Evolutionary conservation across 23 tunicate genomes (phyloP).

Genomic region (Halocynthia aurantium): DNA sequence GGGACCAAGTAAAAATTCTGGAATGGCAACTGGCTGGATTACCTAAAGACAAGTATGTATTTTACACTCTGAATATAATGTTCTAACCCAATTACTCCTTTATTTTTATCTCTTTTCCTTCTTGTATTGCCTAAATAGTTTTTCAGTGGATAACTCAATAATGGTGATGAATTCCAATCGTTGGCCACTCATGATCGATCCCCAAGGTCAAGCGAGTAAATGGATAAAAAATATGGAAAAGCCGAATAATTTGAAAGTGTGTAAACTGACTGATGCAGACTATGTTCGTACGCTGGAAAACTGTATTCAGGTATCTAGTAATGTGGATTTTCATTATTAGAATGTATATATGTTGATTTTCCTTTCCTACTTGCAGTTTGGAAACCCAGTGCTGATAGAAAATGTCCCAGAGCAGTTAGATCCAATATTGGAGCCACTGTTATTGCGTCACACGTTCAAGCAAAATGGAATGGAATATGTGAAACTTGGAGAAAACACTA

Average conservation of each 20-base stretch:
- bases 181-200: slow-evolving; percentile 93
- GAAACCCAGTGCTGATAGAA: slow-evolving; percentile 76
- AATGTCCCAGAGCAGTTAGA: slow-evolving; percentile 73
- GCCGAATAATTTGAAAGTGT: slow-evolving; percentile 66
- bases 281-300: slow-evolving; percentile 75
- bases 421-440: slow-evolving; percentile 67
- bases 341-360: neutral
- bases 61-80: neutral
- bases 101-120: no score
- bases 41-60: slow-evolving; percentile 73
- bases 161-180: slow-evolving; percentile 79
- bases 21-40: slow-evolving; percentile 96
- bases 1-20: slow-evolving; percentile 85
- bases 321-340: neutral
- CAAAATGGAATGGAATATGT: slow-evolving; percentile 89
- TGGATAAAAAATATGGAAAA: slow-evolving; percentile 93
- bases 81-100: neutral
- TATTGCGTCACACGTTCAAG: slow-evolving; percentile 81
- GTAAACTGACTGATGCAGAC: slow-evolving; percentile 71
- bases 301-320: slow-evolving; percentile 51
- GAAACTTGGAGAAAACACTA: slow-evolving; percentile 73
- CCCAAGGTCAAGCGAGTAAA: slow-evolving; percentile 85
- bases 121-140: slow-evolving; percentile 7
- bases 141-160: slow-evolving; percentile 82
- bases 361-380: slow-evolving; percentile 32